Evolutionary conservation across 2,888 invertebrate genomes (phyloP).

Genomic region (Sialis lutaria): DNA sequence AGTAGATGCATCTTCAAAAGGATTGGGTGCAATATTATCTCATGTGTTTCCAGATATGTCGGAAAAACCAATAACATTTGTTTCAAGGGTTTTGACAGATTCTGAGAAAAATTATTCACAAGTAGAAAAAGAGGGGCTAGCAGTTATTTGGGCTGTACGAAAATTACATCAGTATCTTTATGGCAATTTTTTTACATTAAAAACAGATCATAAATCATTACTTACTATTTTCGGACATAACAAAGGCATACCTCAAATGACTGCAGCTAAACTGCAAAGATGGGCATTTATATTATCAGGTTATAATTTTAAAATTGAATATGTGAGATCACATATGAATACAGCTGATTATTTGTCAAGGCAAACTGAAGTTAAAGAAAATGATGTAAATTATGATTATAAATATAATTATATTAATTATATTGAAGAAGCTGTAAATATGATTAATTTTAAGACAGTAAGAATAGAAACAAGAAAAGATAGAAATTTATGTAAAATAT

Average conservation of each 20-base stretch:
- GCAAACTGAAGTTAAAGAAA: constrained; percentile 5
- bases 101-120: constrained; percentile 7
- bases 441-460: background rate
- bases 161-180: background rate
- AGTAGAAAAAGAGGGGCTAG: constrained; percentile 7
- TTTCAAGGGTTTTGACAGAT: constrained; percentile 7
- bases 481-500: background rate
- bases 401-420: background rate
- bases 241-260: background rate
- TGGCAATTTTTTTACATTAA: background rate
- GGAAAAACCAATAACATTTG: constrained; percentile 8
- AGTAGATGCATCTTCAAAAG: constrained; percentile 1
- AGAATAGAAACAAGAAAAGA: background rate
- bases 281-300: constrained; percentile 9
- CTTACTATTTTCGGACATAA: background rate
- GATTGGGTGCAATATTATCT: background rate
- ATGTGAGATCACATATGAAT: constrained; percentile 9
- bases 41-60: background rate
- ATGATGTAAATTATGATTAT: background rate
- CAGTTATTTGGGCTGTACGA: background rate
- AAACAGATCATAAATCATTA: constrained; percentile 3
- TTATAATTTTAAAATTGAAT: constrained; percentile 9
- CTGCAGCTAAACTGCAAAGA: constrained; percentile 8
- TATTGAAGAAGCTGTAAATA: background rate
- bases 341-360: constrained; percentile 11